Evolutionary conservation across 53 echinoderm and acorn worm genomes (phyloP).

Genomic region (Paracentrotus lividus): DNA sequence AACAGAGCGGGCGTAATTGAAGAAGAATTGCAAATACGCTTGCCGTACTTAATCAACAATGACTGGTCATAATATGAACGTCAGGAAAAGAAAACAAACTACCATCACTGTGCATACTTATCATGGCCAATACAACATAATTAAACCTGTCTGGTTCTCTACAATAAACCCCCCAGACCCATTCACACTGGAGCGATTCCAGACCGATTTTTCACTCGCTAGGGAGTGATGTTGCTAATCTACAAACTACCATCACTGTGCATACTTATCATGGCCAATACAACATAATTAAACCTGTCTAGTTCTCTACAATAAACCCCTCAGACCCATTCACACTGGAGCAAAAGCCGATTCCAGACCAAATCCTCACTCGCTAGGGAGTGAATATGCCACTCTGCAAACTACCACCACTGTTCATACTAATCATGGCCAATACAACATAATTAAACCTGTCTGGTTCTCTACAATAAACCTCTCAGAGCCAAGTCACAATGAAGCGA

Average conservation of each 20-base stretch:
- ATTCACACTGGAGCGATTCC: too few species aligned
- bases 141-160: conserved; percentile 31
- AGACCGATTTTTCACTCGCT: too few species aligned
- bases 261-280: conserved; percentile 32
- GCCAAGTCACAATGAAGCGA: too few species aligned
- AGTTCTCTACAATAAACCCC: too few species aligned
- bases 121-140: conserved; percentile 24
- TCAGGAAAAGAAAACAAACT: background rate
- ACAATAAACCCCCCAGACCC: too few species aligned
- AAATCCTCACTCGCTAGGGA: too few species aligned
- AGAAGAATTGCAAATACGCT: conserved; percentile 13
- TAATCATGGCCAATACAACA: conserved; percentile 12
- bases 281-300: conserved; percentile 35
- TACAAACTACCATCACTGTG: background rate
- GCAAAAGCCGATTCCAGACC: too few species aligned
- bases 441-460: conserved; percentile 37
- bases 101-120: conserved; percentile 16
- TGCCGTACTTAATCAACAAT: conserved; percentile 1
- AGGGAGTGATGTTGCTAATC: too few species aligned
- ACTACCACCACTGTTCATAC: background rate
- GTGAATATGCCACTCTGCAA: too few species aligned
- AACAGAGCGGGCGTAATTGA: background rate
- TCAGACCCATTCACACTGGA: too few species aligned
- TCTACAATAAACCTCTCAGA: too few species aligned
- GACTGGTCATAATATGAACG: too few species aligned